Evolutionary conservation across 2,113 vertebrate species (phyloP), one percentile per base, ranked within the genome.

Genomic region (Neolamprologus tretocephalus): DNA sequence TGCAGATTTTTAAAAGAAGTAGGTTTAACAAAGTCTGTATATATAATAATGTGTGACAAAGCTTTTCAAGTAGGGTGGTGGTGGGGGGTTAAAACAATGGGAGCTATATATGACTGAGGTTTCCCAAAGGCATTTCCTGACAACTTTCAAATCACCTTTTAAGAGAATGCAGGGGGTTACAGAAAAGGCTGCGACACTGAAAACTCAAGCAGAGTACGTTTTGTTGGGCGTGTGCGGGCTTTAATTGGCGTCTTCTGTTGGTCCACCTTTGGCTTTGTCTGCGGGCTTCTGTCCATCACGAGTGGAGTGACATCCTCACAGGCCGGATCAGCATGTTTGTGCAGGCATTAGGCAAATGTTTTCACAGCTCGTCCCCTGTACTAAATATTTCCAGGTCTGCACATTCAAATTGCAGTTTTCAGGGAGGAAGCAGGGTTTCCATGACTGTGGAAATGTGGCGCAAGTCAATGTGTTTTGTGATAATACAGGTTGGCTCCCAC

Each of bases 61-160:
- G 71, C 40, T 81, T 84, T 85, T 87, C 17, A 86, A 19, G 58
- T 28, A 13, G 35, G 40, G 40, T 45, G 68, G 6, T 19, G 63
- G 35, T 14, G 35, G 63, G 12, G 7, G 12, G 2, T 84, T 82
- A 19, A 12, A 91, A 93, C 91, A 93, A 91, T 93, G 68, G 88
- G 81, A 88, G 84, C 86, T 89, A 89, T 86, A 91, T 92, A 90
- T 89, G 87, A 91, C 87, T 86, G 87, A 93, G 88, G 91, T 87
- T 90, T 89, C 83, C 83, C 90, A 63, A 71, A 90, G 91, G 93
- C 87, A 92, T 93, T 95, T 95, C 92, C 92, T 87, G 89, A 75
- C 89, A 78, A 83, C 92, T 87, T 86, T 10, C 35, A 91, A 89
- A 88, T 91, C 21, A 86, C 58, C 10, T 83, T 86, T 89, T 83